Base-by-base conservation (phyloP, 1,140 invertebrate species). In the Bombus confusus region DNA sequence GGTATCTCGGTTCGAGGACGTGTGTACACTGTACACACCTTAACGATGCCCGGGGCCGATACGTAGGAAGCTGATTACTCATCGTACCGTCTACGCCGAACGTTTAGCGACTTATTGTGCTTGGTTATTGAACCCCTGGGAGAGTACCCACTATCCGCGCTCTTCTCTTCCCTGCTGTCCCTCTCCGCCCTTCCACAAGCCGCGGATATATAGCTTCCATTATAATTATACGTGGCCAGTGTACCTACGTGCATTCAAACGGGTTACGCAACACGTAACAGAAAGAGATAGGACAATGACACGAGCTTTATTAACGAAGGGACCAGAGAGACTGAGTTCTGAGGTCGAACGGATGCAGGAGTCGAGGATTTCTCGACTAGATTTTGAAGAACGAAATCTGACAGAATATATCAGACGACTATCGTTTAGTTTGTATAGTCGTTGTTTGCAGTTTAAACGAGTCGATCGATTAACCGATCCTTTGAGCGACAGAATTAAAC, bases 81-180 rank as follows among this genome's bases (percentile, higher is more conserved):
- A 90, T 88, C 87, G 88, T 81, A 72, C 76, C 78, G 88, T 87
- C 88, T 87, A 87, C 87, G 81, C 79, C 79, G 47, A 88, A 87
- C 84, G 85, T 88, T 88, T 89, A 87, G 87, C 43, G 80, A 86
- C 90, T 88, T 86, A 91, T 91, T 92, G 90, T 90, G 72, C 85
- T 78, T 90, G 91, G 87, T 88, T 92, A 87, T 91, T 92, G 91
- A 92, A 92, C 90, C 81, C 87, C 85, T 86, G 88, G 79, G 88
- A 91, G 88, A 85, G 85, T 88, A 84, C 47, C 72, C 66, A 47
- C 68, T 68, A 47, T 69, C 31, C 41, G 34, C 47, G 69, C 62
- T 25, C 39, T 34, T 52, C 68, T 25, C 10, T 52, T 71, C 64
- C 37, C 25, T 4, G 9, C 28, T n/a, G 39, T n/a, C 3, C 10